Percentiles rank a stretch among this genome's conserved stretches.
phyloP scores from a whole-genome alignment of 2,888 invertebrate species.

The Eilema caniola region DNA sequence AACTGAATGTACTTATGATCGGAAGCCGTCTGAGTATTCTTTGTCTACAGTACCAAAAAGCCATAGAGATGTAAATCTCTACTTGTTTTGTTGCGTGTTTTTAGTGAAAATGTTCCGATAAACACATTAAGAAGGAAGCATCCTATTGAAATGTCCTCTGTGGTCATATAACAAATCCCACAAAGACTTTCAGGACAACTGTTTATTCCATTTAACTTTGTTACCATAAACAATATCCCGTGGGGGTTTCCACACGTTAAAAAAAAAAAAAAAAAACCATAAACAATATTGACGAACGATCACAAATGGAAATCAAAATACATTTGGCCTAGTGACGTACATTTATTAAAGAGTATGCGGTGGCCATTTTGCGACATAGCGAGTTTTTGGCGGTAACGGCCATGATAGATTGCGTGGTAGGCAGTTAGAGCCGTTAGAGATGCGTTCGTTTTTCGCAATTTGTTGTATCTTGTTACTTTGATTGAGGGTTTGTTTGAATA shows the following conservation, averaged over 20 bases:
- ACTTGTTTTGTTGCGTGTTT: too few relatives aligned
- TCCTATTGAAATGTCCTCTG: too few relatives aligned
- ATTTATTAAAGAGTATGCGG: conserved; percentile 47
- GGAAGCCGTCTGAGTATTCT: too few relatives aligned
- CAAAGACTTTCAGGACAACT: neutral
- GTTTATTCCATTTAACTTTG: neutral
- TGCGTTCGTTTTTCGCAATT: conserved; percentile 58
- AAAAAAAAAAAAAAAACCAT: too few relatives aligned
- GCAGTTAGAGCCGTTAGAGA: conserved; percentile 63
- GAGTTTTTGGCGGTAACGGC: conserved; percentile 61
- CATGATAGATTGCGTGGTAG: conserved; percentile 70
- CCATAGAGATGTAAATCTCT: too few relatives aligned
- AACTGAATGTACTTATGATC: too few relatives aligned
- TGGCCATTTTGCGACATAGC: conserved; percentile 61
- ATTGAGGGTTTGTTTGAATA: conserved; percentile 38
- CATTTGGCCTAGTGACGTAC: conserved; percentile 42
- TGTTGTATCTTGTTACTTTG: conserved; percentile 52
- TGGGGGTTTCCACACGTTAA: too few relatives aligned
- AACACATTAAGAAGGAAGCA: too few relatives aligned
- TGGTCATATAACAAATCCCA: too few relatives aligned
- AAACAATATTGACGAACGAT: conserved; percentile 36
- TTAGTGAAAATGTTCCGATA: too few relatives aligned
- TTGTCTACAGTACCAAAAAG: too few relatives aligned
- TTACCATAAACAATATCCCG: too few relatives aligned
- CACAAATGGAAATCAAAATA: conserved; percentile 36